Evolutionary conservation across 2,888 invertebrate genomes (phyloP).

Genomic region (Norana najaformis): DNA sequence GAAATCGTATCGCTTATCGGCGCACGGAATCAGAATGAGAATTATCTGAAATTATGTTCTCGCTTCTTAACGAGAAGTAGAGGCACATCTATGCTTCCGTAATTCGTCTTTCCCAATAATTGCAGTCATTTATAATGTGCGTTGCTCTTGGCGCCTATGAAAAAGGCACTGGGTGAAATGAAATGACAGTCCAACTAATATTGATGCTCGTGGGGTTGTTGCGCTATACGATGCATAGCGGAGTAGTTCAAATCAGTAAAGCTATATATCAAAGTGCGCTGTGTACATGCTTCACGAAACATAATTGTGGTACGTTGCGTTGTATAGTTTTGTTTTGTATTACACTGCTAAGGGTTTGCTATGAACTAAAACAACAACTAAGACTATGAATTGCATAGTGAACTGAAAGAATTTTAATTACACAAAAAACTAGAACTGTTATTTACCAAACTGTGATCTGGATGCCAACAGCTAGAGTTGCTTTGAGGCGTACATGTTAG

Average conservation of each 20-base stretch:
- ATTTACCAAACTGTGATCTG: no score
- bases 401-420: no score
- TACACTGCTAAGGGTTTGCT: not conserved
- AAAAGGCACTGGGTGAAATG: conserved; percentile 3
- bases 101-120: conserved; percentile 23
- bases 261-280: not conserved
- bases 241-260: not conserved
- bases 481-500: no score
- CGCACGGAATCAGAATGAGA: not conserved
- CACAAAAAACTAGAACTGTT: no score
- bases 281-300: not conserved
- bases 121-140: conserved; percentile 20
- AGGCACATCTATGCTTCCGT: conserved; percentile 18
- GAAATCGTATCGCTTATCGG: conserved; percentile 14
- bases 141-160: not conserved
- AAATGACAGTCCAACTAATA: conserved; percentile 10
- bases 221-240: not conserved
- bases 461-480: no score
- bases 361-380: no score
- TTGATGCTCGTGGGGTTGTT: not conserved
- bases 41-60: conserved; percentile 21
- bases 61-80: not conserved
- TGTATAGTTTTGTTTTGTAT: not conserved
- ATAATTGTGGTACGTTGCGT: not conserved
- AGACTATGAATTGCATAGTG: no score